These are phyloP conservation scores for Rhyacophila brunnea DNA, from an alignment of 1,140 invertebrate species.

Conservation along the genomic window DNA sequence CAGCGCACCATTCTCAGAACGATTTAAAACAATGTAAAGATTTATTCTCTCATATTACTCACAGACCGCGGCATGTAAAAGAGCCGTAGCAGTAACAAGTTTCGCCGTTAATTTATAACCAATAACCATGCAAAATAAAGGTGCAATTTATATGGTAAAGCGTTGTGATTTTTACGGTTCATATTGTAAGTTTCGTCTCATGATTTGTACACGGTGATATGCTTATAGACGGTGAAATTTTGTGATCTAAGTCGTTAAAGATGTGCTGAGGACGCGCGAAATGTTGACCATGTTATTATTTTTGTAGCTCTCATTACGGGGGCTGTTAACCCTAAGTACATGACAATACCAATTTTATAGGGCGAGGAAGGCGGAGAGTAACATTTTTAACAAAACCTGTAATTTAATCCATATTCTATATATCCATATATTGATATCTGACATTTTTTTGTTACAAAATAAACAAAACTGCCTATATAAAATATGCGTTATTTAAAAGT, in stretches of 20 bases:
- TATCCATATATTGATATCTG: no score
- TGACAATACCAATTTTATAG: no score
- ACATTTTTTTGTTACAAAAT: no score
- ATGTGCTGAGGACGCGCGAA: conserved; percentile 17
- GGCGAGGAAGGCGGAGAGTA: no score
- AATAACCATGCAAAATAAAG: no score
- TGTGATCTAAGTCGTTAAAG: neutral
- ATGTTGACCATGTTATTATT: conserved; percentile 17
- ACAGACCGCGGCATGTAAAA: conserved; percentile 7
- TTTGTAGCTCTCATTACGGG: conserved; percentile 3
- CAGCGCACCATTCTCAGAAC: neutral
- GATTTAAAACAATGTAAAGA: conserved; percentile 9
- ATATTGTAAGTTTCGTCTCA: neutral
- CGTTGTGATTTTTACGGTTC: neutral
- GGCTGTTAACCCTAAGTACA: no score
- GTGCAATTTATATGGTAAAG: neutral
- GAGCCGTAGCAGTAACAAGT: no score
- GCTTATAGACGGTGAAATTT: neutral
- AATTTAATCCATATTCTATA: no score
- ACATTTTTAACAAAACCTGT: no score
- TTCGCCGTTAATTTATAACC: no score
- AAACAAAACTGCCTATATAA: no score
- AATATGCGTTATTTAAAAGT: no score
- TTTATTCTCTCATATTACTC: conserved; percentile 8
- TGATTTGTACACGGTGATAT: neutral